Percentiles rank a stretch among this genome's conserved stretches.
These are phyloP conservation scores for Mesocricetus auratus DNA, from an alignment of 2,113 vertebrate species.

Conservation along the genomic window DNA sequence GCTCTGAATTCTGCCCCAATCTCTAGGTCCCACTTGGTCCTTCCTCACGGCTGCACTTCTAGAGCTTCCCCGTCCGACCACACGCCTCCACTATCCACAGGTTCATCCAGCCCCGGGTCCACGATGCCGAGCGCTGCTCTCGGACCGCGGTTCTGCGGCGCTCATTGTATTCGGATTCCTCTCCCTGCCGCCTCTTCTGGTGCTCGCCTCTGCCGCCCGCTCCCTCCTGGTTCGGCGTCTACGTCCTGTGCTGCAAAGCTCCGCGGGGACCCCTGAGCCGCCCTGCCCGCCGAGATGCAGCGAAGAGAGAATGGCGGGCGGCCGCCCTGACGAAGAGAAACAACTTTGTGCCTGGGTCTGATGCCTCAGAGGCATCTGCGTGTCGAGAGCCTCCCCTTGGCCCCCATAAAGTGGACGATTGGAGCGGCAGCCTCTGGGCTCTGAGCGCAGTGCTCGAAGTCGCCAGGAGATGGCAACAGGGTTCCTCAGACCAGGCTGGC, in stretches of 20 bases:
- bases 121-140: constrained; percentile 90
- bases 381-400: background rate
- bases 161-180: constrained; percentile 97
- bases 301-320: background rate
- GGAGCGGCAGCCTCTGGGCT: background rate
- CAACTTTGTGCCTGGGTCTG: constrained; percentile 61
- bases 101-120: constrained; percentile 90
- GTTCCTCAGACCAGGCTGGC: background rate
- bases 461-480: constrained; percentile 37
- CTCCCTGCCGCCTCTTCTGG: constrained; percentile 95
- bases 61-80: constrained; percentile 71
- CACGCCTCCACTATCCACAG: constrained; percentile 83
- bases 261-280: constrained; percentile 85
- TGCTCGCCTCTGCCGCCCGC: constrained; percentile 93
- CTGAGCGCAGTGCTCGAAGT: background rate
- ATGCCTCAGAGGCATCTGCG: background rate
- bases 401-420: fast-evolving
- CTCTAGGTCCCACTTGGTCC: fast-evolving
- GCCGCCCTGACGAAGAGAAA: background rate
- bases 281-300: background rate
- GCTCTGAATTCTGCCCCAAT: background rate
- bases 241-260: constrained; percentile 89
- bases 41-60: constrained; percentile 24
- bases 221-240: constrained; percentile 91
- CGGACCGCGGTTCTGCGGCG: constrained; percentile 95